A percentile compares a stretch with the other conserved stretches of the same genome.
Evolutionary conservation across 2,888 invertebrate species (phyloP).

Genomic region (Allophyes oxyacanthae): DNA sequence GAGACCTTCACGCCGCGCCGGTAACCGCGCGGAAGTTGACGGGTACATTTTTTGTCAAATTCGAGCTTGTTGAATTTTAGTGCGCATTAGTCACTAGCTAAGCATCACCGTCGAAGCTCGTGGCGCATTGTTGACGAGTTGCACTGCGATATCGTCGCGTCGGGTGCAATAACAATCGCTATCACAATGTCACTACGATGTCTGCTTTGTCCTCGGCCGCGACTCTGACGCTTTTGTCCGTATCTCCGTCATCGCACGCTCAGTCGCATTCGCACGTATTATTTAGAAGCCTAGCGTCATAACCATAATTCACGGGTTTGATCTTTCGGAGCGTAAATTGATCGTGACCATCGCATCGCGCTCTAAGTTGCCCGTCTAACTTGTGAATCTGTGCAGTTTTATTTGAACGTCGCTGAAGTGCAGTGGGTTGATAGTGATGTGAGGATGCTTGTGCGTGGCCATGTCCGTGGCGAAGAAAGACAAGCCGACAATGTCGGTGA

Average conservation of each 20-base stretch:
- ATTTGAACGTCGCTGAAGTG: conserved; percentile 61
- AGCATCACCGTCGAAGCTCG: conserved; percentile 76
- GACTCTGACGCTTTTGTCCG: conserved; percentile 69
- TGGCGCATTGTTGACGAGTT: conserved; percentile 76
- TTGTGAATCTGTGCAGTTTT: conserved; percentile 68
- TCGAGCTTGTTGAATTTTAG: conserved; percentile 84
- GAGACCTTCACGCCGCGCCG: conserved; percentile 87
- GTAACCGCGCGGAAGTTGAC: conserved; percentile 89
- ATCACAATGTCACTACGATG: conserved; percentile 85
- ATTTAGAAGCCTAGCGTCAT: conserved; percentile 63
- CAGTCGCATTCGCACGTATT: conserved; percentile 63
- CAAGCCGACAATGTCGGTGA: conserved; percentile 96
- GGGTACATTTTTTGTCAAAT: conserved; percentile 86
- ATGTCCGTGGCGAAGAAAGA: conserved; percentile 94
- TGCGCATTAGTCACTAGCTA: conserved; percentile 85
- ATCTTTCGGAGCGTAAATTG: conserved; percentile 64
- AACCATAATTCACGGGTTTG: conserved; percentile 64
- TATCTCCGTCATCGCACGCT: conserved; percentile 63
- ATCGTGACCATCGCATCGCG: conserved; percentile 63
- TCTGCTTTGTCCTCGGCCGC: conserved; percentile 76
- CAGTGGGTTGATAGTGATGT: conserved; percentile 82
- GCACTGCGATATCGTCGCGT: conserved; percentile 76
- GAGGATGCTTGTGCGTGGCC: conserved; percentile 85
- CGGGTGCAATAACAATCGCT: conserved; percentile 83
- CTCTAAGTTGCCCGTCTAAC: conserved; percentile 56